Base-by-base conservation (phyloP, 1,140 invertebrate species). In the Heliothis subflexa region DNA sequence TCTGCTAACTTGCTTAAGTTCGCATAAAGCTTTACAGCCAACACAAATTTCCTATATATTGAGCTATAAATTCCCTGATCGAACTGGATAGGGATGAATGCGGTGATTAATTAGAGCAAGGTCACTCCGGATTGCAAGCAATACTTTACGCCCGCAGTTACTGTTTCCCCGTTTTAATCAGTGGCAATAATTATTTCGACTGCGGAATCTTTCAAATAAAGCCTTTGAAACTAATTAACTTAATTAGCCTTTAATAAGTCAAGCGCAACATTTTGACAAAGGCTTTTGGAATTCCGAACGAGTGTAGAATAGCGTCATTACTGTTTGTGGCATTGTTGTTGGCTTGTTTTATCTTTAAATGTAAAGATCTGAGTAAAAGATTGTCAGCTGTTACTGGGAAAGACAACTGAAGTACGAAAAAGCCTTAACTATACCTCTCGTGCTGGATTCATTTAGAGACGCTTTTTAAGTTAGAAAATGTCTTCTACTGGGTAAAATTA, bases 21-120 rank as follows among this genome's bases (percentile, higher is more conserved):
- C 62, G 3, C n/a, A 66, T 45, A 47, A 45, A 64, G 40, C 62
- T 71, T 49, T 40, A 70, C 47, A 12, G 47, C 45, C 16, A 54
- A 11, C 14, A 55, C 52, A 18, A 71, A 71, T 71, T 55, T 40
- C 28, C 68, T 49, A 40, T 71, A 55, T 71, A 71, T 54, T 71
- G 68, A 71, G 25, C 50, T 14, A 55, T 55, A 71, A 71, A 71
- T 71, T 54, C n/a, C 66, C 16, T 52, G 21, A 55, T 13, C 68
- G 68, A 12, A 70, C 50, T 28, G 28, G 50, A 55, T 16, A 47
- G 68, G 68, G 68, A 71, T 71, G 68, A n/a, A 71, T 71, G 49
- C 18, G 18, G 50, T 54, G 14, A 71, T 55, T 71, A 71, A 71
- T 71, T 71, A 71, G 68, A 50, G 0, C 68, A 71, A 55, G 68